Evolutionary conservation across 2,797 vertebrate genomes (phyloP), one percentile per base, ranked within the genome.

Genomic region (Melanotaenia trifasciata): DNA sequence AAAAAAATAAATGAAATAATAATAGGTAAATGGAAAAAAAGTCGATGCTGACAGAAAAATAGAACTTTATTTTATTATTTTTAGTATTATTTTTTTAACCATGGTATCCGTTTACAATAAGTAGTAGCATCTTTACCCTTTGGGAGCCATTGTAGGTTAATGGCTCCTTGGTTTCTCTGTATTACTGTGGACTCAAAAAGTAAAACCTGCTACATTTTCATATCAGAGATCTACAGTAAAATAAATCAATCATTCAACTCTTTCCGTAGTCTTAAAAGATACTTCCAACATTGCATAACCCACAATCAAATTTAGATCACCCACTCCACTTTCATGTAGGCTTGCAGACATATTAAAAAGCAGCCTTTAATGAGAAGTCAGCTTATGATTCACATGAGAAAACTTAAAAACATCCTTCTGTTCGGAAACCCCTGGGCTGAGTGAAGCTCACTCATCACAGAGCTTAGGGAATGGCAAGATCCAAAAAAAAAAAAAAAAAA

Each of bases 291-390:
- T 89, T 80, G 74, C 68, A 71, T 84, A 84, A 87, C 45, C 74
- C 38, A 59, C 74, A 82, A 70, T 81, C 79, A 64, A 70, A 81
- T 74, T 62, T 72, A 70, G 65, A 84, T 81, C 80, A 56, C 76
- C 78, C 78, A 73, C 72, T 84, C 76, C 64, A 72, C 85, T 89
- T 89, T 89, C 78, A 81, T 86, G 77, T 70, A 20, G 3, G 28
- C 75, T 64, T 68, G 50, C 78, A 73, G 69, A 84, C 77, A 74
- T 80, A 81, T 84, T 87, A 81, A 84, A 88, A 88, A 85, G 67
- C 78, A 64, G 33, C 70, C 70, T 86, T 87, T 90, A 90, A 91
- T 91, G 88, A 91, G 86, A 84, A 81, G 86, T 79, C 81, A 26
- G 76, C 81, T 79, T 79, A 62, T 59, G 84, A 89, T 80, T 78